Conservation (phyloP, 2,113 vertebrate species). For the Perca schrenkii region DNA sequence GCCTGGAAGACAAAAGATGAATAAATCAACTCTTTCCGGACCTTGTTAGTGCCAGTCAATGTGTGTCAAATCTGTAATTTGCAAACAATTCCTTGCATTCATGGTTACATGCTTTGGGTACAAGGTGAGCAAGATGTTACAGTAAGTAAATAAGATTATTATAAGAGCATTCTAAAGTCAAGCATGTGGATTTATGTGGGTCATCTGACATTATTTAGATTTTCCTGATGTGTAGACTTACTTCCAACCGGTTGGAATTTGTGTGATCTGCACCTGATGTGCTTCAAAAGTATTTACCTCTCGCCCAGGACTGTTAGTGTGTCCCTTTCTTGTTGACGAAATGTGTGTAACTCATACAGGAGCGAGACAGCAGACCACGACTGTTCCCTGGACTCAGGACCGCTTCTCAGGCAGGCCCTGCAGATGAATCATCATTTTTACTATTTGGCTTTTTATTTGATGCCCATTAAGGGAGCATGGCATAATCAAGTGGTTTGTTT, state of each 20-base stretch:
- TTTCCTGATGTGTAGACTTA: neutral
- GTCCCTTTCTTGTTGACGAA: constrained; percentile 70
- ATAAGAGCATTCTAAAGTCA: neutral
- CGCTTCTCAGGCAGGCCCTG: constrained; percentile 53
- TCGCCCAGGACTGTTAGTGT: constrained; percentile 63
- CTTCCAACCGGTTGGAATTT: neutral
- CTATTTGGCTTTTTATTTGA: neutral
- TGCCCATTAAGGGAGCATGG: neutral
- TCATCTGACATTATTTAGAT: neutral
- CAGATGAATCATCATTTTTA: neutral
- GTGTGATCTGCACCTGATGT: neutral
- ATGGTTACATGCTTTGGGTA: neutral
- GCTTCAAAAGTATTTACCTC: constrained; percentile 66
- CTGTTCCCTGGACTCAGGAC: constrained; percentile 50
- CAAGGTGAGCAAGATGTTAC: neutral
- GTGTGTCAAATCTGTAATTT: neutral
- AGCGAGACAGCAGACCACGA: constrained; percentile 77
- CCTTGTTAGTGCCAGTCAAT: neutral
- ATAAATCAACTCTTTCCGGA: neutral
- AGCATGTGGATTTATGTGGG: neutral
- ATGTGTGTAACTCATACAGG: constrained; percentile 71
- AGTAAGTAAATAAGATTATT: neutral
- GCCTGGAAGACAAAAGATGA: constrained; percentile 55
- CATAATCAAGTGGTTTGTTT: neutral
- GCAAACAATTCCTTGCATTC: neutral